Evolutionary conservation across 2,888 invertebrate genomes (phyloP), one percentile per base, ranked within the genome.

Genomic region (Argynnis bischoffii): DNA sequence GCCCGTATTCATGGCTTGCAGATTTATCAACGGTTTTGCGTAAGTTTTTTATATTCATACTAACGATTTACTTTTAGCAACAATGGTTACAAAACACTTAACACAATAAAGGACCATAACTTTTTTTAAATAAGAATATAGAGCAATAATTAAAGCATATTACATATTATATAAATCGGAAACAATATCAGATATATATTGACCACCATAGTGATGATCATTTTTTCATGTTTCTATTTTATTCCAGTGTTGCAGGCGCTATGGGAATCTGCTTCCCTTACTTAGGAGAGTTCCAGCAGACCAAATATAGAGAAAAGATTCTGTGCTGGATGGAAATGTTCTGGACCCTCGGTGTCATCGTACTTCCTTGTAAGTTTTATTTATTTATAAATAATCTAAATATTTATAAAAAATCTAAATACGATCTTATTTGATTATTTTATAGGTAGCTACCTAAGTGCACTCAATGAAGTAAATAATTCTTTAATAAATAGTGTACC

Each of bases 321-420:
- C 93, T 96, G 69, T 96, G 96, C 87, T 96, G 96, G 96, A 96
- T 97, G 96, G 96, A 96, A 92, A 93, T 96, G 90, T 96, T 96
- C 89, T 97, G 97, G 97, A 96, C 96, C 48, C 86, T 96, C 57
- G 96, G 96, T 71, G 96, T 96, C 64, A 96, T 96, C 77, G 83
- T 94, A 73, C 86, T 96, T 66, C 96, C 96, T 80, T 91, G 96
- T 96, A 89, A 93, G 93, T 79, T 66, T 48, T 41, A 2, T 41
- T 11, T 3, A 41, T 11, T 18, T 18, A 18, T 18, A 18, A 18
- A 18, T 18, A 18, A 35, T 3, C n/a, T n/a, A n/a, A n/a, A n/a
- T n/a, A n/a, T n/a, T n/a, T n/a, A n/a, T n/a, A n/a, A n/a, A n/a
- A n/a, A n/a, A n/a, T n/a, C n/a, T n/a, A n/a, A n/a, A 1, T 6